A percentile compares a stretch with the other conserved stretches of the same genome.
Conservation (phyloP, 2,113 vertebrate species). For the Hemiprocne comata region DNA sequence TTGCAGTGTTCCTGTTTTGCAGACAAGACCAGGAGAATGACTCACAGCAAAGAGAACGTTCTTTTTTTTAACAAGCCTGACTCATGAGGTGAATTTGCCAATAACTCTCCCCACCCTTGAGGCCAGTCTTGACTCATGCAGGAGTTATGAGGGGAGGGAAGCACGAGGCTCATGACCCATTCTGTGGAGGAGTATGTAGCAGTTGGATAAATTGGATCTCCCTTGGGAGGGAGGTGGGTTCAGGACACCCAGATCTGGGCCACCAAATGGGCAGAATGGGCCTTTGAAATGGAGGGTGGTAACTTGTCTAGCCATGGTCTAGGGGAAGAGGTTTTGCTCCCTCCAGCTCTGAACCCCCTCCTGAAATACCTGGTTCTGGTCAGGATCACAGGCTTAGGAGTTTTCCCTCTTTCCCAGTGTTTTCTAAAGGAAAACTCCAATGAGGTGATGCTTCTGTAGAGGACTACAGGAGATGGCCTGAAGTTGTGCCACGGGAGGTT, state of each 20-base stretch:
- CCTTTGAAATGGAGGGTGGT: neutral
- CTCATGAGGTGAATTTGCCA: neutral
- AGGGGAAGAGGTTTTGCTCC: neutral
- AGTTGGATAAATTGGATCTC: accelerated
- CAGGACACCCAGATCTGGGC: accelerated
- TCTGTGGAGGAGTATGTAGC: accelerated
- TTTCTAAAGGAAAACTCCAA: neutral
- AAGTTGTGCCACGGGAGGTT: no score
- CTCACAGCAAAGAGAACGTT: neutral
- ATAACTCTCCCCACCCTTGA: constrained; percentile 26
- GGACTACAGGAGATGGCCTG: no score
- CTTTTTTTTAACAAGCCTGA: constrained; percentile 11
- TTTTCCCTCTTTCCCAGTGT: neutral
- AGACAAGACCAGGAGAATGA: neutral
- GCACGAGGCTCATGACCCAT: accelerated
- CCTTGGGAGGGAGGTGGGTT: accelerated
- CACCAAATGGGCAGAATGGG: neutral
- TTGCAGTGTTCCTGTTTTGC: neutral
- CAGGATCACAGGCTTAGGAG: accelerated
- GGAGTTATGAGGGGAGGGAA: neutral
- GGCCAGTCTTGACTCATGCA: neutral
- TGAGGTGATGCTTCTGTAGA: neutral
- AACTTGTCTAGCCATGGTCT: neutral
- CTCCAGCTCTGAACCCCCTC: neutral
- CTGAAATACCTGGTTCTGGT: neutral